Base-by-base conservation (phyloP, 2,888 invertebrate species). In the Reticulitermes lucifugus region DNA sequence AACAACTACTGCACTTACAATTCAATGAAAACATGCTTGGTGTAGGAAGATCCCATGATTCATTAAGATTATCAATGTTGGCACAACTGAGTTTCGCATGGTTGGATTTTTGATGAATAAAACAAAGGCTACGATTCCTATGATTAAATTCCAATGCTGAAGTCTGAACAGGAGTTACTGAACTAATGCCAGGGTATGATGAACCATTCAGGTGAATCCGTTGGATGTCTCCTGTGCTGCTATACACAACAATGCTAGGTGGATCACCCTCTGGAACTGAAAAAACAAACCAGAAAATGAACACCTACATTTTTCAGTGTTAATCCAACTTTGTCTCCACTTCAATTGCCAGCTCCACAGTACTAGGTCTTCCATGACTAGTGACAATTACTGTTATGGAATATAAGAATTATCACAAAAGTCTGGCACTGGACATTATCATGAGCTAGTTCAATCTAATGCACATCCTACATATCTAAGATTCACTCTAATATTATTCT, bases 61-160 rank as follows among this genome's bases (percentile, higher is more conserved):
- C 90, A 82, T 92, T 90, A 88, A 96, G 91, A 90, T 95, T 92
- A 89, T 94, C 94, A 82, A 94, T 93, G 88, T 92, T 92, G 87
- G 94, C 94, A 90, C 96, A 96, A 88, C 93, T 93, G 87, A 96
- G 90, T 83, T 91, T 89, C 55, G 93, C 90, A 51, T 51, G 70
- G 51, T 43, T 83, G 29, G 71, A 55, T 59, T 83, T 59, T 9
- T 70, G 79, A 10, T 21, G 55, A 89, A 97, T 94, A 92, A 95
- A 96, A 91, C 95, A 95, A 79, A 95, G 90, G 59, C 95, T 93
- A 86, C 93, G 92, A 89, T 95, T 95, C 85, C 94, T 91, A 90
- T 95, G 94, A 89, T 94, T 93, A 89, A 95, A 94, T 89, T 95
- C 95, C 87, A 95, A 90, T 25, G 93, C 93, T 41, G 89, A 90